Base-by-base conservation (phyloP, 2,888 invertebrate species). In the Cantharis flavilabris region DNA sequence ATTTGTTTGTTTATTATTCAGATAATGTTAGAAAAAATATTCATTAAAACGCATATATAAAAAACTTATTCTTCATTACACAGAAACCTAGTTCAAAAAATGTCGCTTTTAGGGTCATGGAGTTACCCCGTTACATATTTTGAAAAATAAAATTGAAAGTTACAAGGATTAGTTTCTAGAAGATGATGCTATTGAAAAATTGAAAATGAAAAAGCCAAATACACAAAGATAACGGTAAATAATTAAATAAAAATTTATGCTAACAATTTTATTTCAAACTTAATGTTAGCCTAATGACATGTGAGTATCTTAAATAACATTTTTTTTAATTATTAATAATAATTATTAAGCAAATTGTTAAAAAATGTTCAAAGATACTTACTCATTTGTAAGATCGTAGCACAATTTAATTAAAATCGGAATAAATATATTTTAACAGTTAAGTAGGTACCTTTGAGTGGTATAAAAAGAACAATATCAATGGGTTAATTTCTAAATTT, bases 331-430 rank as follows among this genome's bases (percentile, higher is more conserved):
- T 49, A 49, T 49, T 49, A 49, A 49, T 49, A 49, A 49, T 49
- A 7, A 13, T 49, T 49, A 49, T 49, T 49, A 49, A 49, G 49
- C 49, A 49, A 49, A 49, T 49, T 49, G 49, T n/a, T 49, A 49
- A 49, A 49, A 49, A 49, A 49, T n/a, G 49, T 49, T 49, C 49
- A 49, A 49, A 49, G 49, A 49, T 49, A 49, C 49, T 49, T 49
- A 49, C 49, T 49, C 13, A 30, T 49, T 49, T 49, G 49, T 49
- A 49, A 49, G 49, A 49, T 49, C n/a, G 13, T 49, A 2, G 49
- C 49, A 49, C 49, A 49, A 49, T 76, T 73, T 62, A 69, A 72
- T 75, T 73, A 77, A 76, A 76, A 33, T 76, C 72, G 75, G 75
- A 33, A 70, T 72, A 67, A 72, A 72, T 71, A 67, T 73, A 30